phyloP scores from a whole-genome alignment of 2,888 invertebrate genomes.

The Callyntrura sp. region DNA sequence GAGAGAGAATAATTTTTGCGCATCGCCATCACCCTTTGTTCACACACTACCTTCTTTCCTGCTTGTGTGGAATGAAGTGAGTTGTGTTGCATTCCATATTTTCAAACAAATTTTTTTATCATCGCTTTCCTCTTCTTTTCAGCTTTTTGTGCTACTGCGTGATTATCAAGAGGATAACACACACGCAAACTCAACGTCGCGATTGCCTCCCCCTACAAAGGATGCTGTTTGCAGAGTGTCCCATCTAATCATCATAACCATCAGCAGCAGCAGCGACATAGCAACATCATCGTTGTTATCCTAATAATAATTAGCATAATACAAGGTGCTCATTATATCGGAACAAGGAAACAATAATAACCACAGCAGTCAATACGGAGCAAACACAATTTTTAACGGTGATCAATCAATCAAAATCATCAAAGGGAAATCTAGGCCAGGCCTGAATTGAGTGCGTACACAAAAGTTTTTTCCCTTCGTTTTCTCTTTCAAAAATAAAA shows the following conservation, averaged over 20 bases:
- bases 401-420: constrained; percentile 66
- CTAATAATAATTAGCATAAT: constrained; percentile 49
- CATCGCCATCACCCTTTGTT: constrained; percentile 52
- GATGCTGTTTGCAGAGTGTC: neutral
- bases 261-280: neutral
- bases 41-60: constrained; percentile 39
- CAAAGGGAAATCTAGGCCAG: constrained; percentile 71
- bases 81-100: constrained; percentile 54
- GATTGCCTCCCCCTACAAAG: constrained; percentile 47
- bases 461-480: no score
- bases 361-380: constrained; percentile 23
- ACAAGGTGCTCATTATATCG: neutral
- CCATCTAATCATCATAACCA: constrained; percentile 33
- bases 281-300: no score
- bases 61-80: constrained; percentile 34
- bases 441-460: constrained; percentile 54
- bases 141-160: constrained; percentile 38
- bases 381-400: constrained; percentile 34
- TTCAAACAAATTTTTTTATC: constrained; percentile 44
- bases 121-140: constrained; percentile 46
- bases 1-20: constrained; percentile 49
- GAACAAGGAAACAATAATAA: constrained; percentile 36
- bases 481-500: constrained; percentile 33
- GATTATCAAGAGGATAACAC: constrained; percentile 5
- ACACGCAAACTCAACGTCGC: neutral